These are phyloP conservation scores for Bucco capensis DNA, from an alignment of 2,113 vertebrate genomes.

Conservation along the genomic window DNA sequence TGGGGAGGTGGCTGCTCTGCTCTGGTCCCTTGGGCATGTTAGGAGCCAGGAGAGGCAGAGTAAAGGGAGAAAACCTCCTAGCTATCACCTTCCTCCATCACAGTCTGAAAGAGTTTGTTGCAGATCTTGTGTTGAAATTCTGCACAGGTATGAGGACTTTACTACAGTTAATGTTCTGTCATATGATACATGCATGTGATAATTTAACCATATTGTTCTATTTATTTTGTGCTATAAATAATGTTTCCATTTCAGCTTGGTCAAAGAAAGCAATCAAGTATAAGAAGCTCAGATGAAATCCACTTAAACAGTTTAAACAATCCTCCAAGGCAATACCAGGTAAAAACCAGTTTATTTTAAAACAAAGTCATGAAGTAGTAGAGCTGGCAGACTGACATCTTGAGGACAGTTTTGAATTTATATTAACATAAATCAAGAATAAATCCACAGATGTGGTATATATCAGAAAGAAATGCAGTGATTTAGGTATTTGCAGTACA, in stretches of 20 bases:
- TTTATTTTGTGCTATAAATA: constrained; percentile 19
- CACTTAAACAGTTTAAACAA: constrained; percentile 77
- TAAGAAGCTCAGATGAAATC: constrained; percentile 76
- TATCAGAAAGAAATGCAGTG: not conserved
- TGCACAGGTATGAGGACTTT: not conserved
- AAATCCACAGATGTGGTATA: not conserved
- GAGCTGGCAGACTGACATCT: not conserved
- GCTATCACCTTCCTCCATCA: not conserved
- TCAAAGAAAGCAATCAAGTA: constrained; percentile 76
- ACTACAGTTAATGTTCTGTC: not conserved
- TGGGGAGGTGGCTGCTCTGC: not conserved
- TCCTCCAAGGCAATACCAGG: constrained; percentile 84
- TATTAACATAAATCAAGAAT: not conserved
- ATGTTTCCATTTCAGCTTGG: constrained; percentile 74
- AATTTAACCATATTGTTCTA: not conserved
- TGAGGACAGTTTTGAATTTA: not conserved
- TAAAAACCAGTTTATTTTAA: constrained; percentile 58
- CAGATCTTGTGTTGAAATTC: not conserved
- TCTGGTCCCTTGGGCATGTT: not conserved
- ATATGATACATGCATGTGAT: not conserved
- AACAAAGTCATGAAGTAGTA: not conserved
- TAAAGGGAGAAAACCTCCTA: not conserved
- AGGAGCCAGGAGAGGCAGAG: not conserved
- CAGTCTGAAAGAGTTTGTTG: not conserved
- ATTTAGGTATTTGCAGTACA: not conserved